Conservation (phyloP, 2,797 vertebrate genomes). For the Strix occidentalis region DNA sequence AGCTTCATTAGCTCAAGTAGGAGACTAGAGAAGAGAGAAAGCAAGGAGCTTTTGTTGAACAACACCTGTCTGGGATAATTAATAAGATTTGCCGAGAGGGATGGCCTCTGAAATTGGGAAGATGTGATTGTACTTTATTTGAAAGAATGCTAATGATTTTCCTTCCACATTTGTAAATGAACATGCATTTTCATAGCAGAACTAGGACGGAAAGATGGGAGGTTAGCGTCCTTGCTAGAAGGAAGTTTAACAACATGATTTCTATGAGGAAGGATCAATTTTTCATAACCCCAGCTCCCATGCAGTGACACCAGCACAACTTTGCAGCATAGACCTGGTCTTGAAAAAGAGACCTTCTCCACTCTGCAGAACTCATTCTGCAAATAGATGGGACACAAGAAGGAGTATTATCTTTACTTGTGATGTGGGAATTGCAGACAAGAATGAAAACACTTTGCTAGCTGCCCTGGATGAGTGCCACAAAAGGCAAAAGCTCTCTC, state of each 20-base stretch:
- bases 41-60: constrained; percentile 23
- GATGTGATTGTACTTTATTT: constrained; percentile 25
- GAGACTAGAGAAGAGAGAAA: not conserved
- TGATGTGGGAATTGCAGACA: not conserved
- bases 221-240: not conserved
- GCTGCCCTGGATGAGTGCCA: not conserved
- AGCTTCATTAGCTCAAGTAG: constrained; percentile 36
- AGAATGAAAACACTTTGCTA: not conserved
- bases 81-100: not conserved
- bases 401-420: not conserved
- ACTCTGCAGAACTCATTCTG: not conserved
- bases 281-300: not conserved
- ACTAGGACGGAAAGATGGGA: not conserved
- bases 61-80: constrained; percentile 52
- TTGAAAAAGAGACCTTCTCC: not conserved
- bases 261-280: not conserved
- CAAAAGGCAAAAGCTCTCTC: not conserved
- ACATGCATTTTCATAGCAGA: not conserved
- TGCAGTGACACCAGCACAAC: not conserved
- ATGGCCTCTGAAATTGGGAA: not conserved
- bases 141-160: not conserved
- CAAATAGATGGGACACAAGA: not conserved
- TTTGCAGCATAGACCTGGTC: not conserved
- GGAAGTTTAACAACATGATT: not conserved
- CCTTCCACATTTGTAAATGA: not conserved